Conservation (phyloP, 2,888 invertebrate species). For the Epinotia brunnichana region DNA sequence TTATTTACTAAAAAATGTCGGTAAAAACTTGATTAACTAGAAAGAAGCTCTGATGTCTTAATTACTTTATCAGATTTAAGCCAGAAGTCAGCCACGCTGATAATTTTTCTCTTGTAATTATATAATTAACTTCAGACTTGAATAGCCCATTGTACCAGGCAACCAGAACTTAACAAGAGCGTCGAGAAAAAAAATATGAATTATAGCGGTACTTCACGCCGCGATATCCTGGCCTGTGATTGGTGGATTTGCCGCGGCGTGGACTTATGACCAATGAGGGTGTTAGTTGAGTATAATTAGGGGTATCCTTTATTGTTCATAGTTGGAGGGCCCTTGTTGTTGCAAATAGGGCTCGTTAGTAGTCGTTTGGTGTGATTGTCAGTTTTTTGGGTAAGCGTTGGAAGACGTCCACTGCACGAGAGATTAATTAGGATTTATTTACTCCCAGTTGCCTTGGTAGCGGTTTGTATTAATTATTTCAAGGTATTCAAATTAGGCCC, state of each 20-base stretch:
- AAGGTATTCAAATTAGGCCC: too few species aligned
- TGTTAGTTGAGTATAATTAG: slow-evolving; percentile 40
- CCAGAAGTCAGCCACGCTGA: background rate
- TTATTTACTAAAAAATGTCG: too few species aligned
- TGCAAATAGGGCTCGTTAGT: slow-evolving; percentile 26
- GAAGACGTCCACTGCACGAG: too few species aligned
- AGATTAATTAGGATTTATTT: too few species aligned
- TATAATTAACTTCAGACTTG: slow-evolving; percentile 60
- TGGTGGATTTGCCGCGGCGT: slow-evolving; percentile 14
- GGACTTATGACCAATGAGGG: slow-evolving; percentile 31
- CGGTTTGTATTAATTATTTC: too few species aligned
- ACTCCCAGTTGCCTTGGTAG: too few species aligned
- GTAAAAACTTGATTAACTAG: background rate
- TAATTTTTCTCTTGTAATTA: slow-evolving; percentile 58
- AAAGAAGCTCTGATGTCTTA: background rate
- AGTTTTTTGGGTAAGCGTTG: background rate
- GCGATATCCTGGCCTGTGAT: slow-evolving; percentile 53
- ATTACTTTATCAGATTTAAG: background rate
- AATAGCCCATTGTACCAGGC: slow-evolving; percentile 61
- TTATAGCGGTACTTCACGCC: slow-evolving; percentile 66
- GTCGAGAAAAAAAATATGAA: slow-evolving; percentile 60
- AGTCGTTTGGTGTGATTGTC: slow-evolving; percentile 8
- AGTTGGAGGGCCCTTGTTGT: slow-evolving; percentile 31
- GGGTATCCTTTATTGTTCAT: slow-evolving; percentile 33
- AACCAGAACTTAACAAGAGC: slow-evolving; percentile 61